Evolutionary conservation across 2,797 vertebrate genomes (phyloP), one percentile per base, ranked within the genome.

Genomic region (Momotus momota): DNA sequence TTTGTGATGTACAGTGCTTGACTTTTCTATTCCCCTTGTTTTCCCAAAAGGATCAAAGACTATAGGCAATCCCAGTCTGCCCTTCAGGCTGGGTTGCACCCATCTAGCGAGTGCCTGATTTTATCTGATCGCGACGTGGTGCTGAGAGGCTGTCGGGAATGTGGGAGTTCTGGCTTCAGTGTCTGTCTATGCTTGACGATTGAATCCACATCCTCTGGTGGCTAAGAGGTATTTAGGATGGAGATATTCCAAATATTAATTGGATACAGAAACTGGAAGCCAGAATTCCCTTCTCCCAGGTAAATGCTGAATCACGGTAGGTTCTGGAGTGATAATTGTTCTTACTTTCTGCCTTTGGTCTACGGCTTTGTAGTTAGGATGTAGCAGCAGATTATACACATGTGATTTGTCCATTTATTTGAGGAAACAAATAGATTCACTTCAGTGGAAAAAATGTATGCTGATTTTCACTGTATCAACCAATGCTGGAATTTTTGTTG

Each of bases 201-300:
- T 74, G 45, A 83, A 43, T 40, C 31, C 72, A 71, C 57, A 22
- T 64, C 26, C 54, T 33, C 38, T 58, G 26, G 35, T 54, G 64
- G 25, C 55, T 20, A 17, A 10, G 52, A 87, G 58, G n/a, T 61
- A 61, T 69, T 90, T 65, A 49, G 80, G 74, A 62, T 94, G 86
- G 83, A 94, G 58, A 65, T 45, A 84, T 66, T 93, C 84, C 94
- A 93, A 61, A 48, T 26, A 57, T 73, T 80, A 89, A 87, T 61
- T 90, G 61, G 43, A 91, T 72, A 22, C 88, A 93, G 86, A 74
- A 89, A 61, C 54, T 81, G 62, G 51, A 90, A 93, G 54, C 31
- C 78, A 79, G 70, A 79, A 58, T 84, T 81, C 35, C 66, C 10
- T 88, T 79, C 65, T 81, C n/a, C 43, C 43, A 80, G 70, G 48